These are phyloP conservation scores for Palythoa grandis DNA, from an alignment of 92 coral and sea anemone species.

Conservation along the genomic window DNA sequence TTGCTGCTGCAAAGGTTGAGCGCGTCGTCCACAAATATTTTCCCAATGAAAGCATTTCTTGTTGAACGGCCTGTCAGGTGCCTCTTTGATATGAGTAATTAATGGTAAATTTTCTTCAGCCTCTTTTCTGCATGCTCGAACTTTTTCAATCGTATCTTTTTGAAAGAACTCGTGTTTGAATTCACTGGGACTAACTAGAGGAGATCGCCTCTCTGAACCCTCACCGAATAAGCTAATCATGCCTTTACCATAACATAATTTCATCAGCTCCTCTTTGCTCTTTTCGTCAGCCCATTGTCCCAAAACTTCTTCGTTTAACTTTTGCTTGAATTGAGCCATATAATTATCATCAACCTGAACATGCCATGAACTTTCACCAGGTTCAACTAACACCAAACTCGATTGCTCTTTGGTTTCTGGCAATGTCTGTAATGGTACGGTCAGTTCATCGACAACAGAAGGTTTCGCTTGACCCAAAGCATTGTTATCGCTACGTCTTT, in stretches of 20 bases:
- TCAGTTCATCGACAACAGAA: neutral
- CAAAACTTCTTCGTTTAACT: neutral
- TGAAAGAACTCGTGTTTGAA: neutral
- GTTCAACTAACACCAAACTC: neutral
- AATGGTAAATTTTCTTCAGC: neutral
- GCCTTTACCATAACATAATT: neutral
- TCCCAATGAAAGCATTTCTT: neutral
- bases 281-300: neutral
- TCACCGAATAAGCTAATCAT: neutral
- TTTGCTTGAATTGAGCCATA: neutral
- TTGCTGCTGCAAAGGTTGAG: neutral
- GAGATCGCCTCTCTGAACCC: neutral
- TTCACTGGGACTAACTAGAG: neutral
- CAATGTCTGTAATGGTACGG: neutral
- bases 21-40: too few species aligned
- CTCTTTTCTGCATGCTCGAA: neutral
- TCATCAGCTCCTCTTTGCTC: neutral
- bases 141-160: neutral
- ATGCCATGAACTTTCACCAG: neutral
- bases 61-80: neutral
- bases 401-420: constrained; percentile 5
- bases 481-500: neutral
- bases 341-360: neutral
- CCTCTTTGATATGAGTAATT: neutral
- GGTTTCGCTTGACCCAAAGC: neutral